Evolutionary conservation across 2,113 vertebrate genomes (phyloP).

Genomic region (Lucifuga dentata): DNA sequence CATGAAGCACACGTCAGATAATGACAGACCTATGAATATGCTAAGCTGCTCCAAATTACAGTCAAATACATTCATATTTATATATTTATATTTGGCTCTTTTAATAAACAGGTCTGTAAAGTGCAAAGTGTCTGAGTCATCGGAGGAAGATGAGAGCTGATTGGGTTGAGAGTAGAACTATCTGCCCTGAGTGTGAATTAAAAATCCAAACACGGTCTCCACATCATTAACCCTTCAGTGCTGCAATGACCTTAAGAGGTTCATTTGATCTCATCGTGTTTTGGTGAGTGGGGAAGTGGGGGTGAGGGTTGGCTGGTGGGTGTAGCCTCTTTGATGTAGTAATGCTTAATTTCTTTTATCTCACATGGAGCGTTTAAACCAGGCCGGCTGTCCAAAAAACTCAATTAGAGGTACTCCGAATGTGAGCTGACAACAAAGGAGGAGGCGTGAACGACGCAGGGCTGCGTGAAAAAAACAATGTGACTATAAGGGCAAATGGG

Average conservation of each 20-base stretch:
- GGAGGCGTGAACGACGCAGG: constrained; percentile 52
- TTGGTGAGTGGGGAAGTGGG: constrained; percentile 39
- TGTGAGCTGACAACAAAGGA: constrained; percentile 55
- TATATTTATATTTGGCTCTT: constrained; percentile 35
- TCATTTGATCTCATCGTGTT: constrained; percentile 61
- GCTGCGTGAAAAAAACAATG: constrained; percentile 14
- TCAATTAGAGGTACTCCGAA: constrained; percentile 59
- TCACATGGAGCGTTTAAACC: constrained; percentile 55
- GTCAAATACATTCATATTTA: constrained; percentile 37
- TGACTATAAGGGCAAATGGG: constrained; percentile 36
- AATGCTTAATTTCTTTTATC: constrained; percentile 71
- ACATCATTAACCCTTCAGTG: constrained; percentile 70
- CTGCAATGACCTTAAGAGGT: constrained; percentile 64
- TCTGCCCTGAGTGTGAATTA: constrained; percentile 52
- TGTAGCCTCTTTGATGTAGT: constrained; percentile 61
- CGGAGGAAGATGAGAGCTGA: constrained; percentile 19
- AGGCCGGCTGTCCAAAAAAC: constrained; percentile 58
- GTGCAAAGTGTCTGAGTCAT: constrained; percentile 48
- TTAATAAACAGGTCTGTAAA: constrained; percentile 53
- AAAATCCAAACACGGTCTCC: constrained; percentile 27
- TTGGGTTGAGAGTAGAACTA: constrained; percentile 25
- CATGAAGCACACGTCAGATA: constrained; percentile 21
- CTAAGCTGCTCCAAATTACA: constrained; percentile 36
- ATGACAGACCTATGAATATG: constrained; percentile 31
- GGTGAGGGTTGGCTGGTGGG: constrained; percentile 8